Conservation (phyloP, 2,888 invertebrate genomes). For the Napeogenes inachia region DNA sequence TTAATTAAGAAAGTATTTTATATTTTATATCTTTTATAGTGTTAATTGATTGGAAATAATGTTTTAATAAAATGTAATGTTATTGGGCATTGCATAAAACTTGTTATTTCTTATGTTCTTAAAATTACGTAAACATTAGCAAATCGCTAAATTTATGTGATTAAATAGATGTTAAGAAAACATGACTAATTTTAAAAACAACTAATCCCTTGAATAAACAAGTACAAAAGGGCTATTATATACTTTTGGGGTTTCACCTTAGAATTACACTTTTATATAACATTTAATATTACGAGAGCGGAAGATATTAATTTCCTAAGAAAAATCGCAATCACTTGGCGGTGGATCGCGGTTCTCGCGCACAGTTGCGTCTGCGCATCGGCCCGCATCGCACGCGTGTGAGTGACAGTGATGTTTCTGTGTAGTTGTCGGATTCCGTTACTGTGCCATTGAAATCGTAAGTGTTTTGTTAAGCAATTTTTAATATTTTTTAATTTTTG, state of each 20-base stretch:
- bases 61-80: too few relatives aligned
- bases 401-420: constrained; percentile 74
- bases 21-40: not conserved
- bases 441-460: constrained; percentile 60
- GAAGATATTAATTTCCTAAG: constrained; percentile 19
- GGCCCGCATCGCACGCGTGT: constrained; percentile 46
- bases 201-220: not conserved
- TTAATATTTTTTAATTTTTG: constrained; percentile 4
- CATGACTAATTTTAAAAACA: too few relatives aligned
- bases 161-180: too few relatives aligned
- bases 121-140: too few relatives aligned
- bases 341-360: constrained; percentile 21
- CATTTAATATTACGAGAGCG: constrained; percentile 7
- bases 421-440: constrained; percentile 67
- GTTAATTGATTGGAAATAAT: too few relatives aligned
- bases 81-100: too few relatives aligned
- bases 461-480: constrained; percentile 37
- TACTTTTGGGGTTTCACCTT: not conserved
- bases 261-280: not conserved
- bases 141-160: too few relatives aligned
- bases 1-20: not conserved
- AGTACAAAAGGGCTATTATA: not conserved
- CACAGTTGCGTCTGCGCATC: constrained; percentile 54
- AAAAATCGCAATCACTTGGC: constrained; percentile 33
- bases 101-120: too few relatives aligned